A percentile compares a stretch with the other conserved stretches of the same genome.
Conservation (phyloP, 2,888 invertebrate species). For the Rhagophthalmus giganteus region DNA sequence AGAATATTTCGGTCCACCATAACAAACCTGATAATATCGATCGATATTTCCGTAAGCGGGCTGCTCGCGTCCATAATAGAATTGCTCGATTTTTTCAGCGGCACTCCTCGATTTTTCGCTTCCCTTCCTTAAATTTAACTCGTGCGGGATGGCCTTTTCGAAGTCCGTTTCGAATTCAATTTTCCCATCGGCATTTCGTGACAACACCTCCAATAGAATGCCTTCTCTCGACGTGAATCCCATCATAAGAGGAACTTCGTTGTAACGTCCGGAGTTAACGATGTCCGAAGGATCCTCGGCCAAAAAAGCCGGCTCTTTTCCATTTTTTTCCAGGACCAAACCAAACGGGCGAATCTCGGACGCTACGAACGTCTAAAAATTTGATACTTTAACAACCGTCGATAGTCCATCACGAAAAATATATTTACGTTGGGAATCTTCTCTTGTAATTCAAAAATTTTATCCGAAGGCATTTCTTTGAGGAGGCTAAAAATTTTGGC, state of each 20-base stretch:
- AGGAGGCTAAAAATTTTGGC: neutral
- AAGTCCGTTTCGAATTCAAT: neutral
- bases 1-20: too few species aligned
- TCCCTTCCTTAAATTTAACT: neutral
- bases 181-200: neutral
- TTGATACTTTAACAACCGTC: too few species aligned
- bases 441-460: too few species aligned
- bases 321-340: conserved; percentile 36
- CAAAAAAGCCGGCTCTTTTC: conserved; percentile 42
- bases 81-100: neutral
- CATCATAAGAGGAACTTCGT: conserved; percentile 48
- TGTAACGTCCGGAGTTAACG: conserved; percentile 44
- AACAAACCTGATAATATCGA: neutral
- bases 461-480: neutral
- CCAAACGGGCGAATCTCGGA: neutral
- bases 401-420: too few species aligned
- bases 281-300: conserved; percentile 42
- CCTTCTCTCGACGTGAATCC: conserved; percentile 49
- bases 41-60: neutral
- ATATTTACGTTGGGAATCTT: too few species aligned
- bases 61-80: neutral
- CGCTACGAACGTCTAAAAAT: neutral
- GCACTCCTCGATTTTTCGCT: neutral
- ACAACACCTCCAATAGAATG: conserved; percentile 21
- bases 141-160: neutral